Conservation (phyloP, 2,888 invertebrate species). For the Galerucella nymphaeae region DNA sequence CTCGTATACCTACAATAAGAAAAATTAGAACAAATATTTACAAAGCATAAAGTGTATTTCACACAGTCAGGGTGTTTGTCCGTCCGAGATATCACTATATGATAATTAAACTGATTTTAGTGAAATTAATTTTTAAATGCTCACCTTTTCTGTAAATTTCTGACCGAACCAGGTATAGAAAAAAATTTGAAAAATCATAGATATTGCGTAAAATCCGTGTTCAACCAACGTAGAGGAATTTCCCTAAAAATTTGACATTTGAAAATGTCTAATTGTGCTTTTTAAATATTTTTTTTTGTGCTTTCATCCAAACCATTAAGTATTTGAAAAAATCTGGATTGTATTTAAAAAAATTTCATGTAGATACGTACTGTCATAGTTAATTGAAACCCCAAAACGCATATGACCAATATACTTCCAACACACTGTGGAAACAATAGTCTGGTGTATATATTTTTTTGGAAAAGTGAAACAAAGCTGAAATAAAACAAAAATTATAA, state of each 20-base stretch:
- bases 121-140: not conserved
- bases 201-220: not conserved
- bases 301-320: too few species aligned
- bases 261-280: not conserved
- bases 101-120: too few species aligned
- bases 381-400: conserved; percentile 16
- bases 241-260: not conserved
- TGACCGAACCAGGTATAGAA: conserved; percentile 20
- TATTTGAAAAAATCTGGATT: too few species aligned
- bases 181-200: conserved; percentile 19
- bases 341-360: too few species aligned
- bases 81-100: too few species aligned
- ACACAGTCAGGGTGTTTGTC: not conserved
- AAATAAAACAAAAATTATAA: not conserved
- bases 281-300: too few species aligned
- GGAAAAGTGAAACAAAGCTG: conserved; percentile 11
- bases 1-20: conserved; percentile 9
- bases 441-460: conserved; percentile 9
- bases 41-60: not conserved
- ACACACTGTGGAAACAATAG: conserved; percentile 18
- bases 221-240: not conserved
- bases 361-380: conserved; percentile 9
- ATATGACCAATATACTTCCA: conserved; percentile 11
- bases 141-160: conserved; percentile 10
- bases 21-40: not conserved